Percentiles rank a stretch among this genome's conserved stretches.
Evolutionary conservation across 2,888 invertebrate species (phyloP).

Genomic region (Rhyacophila evoluta): DNA sequence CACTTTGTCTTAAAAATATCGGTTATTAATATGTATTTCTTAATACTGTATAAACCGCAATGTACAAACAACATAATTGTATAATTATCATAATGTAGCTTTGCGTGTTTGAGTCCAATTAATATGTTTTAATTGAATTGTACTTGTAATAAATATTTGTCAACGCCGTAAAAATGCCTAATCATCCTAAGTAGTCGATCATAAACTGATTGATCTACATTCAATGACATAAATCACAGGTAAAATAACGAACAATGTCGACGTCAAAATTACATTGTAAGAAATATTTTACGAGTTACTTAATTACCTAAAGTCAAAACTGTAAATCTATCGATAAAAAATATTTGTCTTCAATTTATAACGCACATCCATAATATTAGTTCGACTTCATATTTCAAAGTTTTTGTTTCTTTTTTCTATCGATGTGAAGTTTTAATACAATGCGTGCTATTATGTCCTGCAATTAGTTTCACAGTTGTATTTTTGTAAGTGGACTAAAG

Average conservation of each 20-base stretch:
- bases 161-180: background rate
- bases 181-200: background rate
- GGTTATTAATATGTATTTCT: no score
- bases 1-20: no score
- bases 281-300: conserved; percentile 30
- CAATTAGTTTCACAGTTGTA: conserved; percentile 47
- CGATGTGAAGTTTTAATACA: conserved; percentile 31
- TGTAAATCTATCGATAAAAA: conserved; percentile 42
- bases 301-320: conserved; percentile 33
- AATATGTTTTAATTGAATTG: no score
- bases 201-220: background rate
- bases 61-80: no score
- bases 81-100: no score
- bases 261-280: background rate
- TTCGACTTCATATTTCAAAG: conserved; percentile 3
- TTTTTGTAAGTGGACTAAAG: conserved; percentile 2
- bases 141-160: background rate
- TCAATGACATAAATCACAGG: background rate
- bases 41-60: no score
- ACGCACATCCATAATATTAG: conserved; percentile 18
- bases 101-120: no score
- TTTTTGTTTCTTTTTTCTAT: conserved; percentile 28
- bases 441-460: conserved; percentile 32
- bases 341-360: conserved; percentile 30
- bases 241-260: background rate